A percentile compares a stretch with the other conserved stretches of the same genome.
These are phyloP conservation scores for Spilarctia lutea DNA, from an alignment of 2,888 invertebrate genomes.

Conservation along the genomic window DNA sequence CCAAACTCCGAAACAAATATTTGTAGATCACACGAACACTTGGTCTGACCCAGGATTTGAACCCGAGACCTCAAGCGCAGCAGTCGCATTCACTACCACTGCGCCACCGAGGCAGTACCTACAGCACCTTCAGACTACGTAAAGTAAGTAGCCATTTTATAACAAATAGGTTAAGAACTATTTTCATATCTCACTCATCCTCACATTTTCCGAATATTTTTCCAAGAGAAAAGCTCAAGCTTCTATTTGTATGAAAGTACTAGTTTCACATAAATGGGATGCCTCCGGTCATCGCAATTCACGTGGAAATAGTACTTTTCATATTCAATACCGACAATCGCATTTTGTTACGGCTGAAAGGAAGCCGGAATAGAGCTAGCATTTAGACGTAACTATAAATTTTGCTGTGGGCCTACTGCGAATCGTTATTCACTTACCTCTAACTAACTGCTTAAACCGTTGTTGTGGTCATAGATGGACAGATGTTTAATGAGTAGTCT, in stretches of 20 bases:
- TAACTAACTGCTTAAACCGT: slow-evolving; percentile 50
- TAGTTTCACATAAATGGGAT: slow-evolving; percentile 29
- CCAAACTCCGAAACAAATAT: no score
- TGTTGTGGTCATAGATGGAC: slow-evolving; percentile 50
- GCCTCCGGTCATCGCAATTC: slow-evolving; percentile 35
- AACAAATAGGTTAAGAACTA: neutral
- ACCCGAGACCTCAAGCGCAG: no score
- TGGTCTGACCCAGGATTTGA: no score
- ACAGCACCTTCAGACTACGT: neutral
- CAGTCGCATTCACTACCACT: no score
- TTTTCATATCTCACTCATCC: neutral
- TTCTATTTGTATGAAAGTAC: slow-evolving; percentile 22
- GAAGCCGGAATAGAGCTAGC: slow-evolving; percentile 27
- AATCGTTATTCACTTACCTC: slow-evolving; percentile 57
- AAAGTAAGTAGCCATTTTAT: neutral
- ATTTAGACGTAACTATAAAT: slow-evolving; percentile 58
- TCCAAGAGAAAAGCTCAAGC: slow-evolving; percentile 16
- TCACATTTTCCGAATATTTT: neutral
- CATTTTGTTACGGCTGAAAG: slow-evolving; percentile 34
- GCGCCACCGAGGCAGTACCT: no score
- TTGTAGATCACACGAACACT: no score
- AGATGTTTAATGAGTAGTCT: slow-evolving; percentile 45
- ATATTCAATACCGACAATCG: slow-evolving; percentile 48
- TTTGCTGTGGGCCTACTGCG: slow-evolving; percentile 48
- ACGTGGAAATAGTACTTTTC: slow-evolving; percentile 42